Evolutionary conservation across 2,888 invertebrate species (phyloP).

Genomic region (Cylloceria caligata): DNA sequence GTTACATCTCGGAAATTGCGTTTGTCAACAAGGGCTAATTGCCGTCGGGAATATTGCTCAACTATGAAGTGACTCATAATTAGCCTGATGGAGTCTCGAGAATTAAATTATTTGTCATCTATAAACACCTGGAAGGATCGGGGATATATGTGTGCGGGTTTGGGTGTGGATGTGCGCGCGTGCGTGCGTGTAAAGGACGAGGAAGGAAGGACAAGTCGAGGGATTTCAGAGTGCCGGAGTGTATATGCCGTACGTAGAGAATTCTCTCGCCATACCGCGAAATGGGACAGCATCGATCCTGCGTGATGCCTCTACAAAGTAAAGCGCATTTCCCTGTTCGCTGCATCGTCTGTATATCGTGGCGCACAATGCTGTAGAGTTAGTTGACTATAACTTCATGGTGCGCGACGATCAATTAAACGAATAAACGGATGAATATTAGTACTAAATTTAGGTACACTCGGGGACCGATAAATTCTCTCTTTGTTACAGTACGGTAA

Average conservation of each 20-base stretch:
- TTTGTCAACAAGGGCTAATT: slow-evolving; percentile 84
- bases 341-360: not conserved
- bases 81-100: slow-evolving; percentile 77
- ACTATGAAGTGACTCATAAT: slow-evolving; percentile 81
- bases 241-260: not conserved
- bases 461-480: not conserved
- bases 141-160: no score
- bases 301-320: not conserved
- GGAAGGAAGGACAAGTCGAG: not conserved
- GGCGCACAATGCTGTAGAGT: no score
- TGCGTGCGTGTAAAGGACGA: slow-evolving; percentile 18
- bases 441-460: not conserved
- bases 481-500: slow-evolving; percentile 7
- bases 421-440: not conserved
- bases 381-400: no score
- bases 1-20: slow-evolving; percentile 82
- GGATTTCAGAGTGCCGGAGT: not conserved
- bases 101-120: slow-evolving; percentile 78
- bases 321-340: not conserved
- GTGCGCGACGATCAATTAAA: no score
- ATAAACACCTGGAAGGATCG: slow-evolving; percentile 60
- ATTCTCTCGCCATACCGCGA: no score
- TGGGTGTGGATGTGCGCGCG: no score
- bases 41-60: slow-evolving; percentile 81
- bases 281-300: not conserved